Conservation (phyloP, 1,140 invertebrate genomes). For the Papilio polytes region DNA sequence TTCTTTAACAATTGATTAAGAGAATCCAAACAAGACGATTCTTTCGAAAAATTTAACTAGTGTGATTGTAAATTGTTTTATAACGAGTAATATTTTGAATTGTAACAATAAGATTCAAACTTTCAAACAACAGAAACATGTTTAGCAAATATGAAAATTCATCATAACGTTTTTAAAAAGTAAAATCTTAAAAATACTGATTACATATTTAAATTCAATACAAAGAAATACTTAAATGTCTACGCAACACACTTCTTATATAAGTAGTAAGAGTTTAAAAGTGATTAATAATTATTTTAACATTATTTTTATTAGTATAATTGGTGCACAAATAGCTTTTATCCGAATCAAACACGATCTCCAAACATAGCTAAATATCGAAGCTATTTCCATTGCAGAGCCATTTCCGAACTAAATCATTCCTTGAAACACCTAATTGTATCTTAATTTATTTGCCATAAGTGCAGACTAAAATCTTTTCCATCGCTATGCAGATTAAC, state of each 20-base stretch:
- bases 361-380: not conserved
- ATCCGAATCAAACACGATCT: not conserved
- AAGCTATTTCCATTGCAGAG: not conserved
- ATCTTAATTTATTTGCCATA: not conserved
- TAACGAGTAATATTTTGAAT: slow-evolving; percentile 6
- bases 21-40: not conserved
- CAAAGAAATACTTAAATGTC: slow-evolving; percentile 1
- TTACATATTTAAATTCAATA: not conserved
- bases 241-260: slow-evolving; percentile 18
- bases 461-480: slow-evolving; percentile 22
- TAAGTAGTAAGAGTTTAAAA: slow-evolving; percentile 3
- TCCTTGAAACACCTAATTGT: not conserved
- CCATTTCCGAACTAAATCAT: not conserved
- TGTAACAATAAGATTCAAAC: not conserved
- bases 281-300: slow-evolving; percentile 20
- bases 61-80: not conserved
- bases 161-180: not conserved
- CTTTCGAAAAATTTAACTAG: not conserved
- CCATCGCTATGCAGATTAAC: slow-evolving; percentile 46
- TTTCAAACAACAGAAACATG: not conserved
- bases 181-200: not conserved
- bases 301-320: not conserved
- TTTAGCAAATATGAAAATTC: not conserved
- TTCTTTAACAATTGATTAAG: slow-evolving; percentile 40
- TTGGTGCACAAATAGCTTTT: slow-evolving; percentile 7